Conservation (phyloP, 2,113 vertebrate species). For the Archocentrus centrarchus region DNA sequence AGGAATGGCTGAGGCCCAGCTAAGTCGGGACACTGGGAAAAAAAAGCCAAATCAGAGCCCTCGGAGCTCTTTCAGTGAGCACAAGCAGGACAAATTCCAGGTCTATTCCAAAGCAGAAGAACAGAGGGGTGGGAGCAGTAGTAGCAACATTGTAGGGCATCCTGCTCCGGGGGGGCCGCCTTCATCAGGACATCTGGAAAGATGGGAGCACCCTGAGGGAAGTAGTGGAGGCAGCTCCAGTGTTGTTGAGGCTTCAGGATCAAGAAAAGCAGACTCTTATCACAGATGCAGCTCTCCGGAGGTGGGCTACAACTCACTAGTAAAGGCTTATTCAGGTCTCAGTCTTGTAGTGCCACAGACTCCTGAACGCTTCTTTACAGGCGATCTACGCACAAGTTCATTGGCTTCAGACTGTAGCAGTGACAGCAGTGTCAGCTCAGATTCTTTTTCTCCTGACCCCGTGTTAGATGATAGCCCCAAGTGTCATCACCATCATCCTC, state of each 20-base stretch:
- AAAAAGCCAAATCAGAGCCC: slow-evolving; percentile 87
- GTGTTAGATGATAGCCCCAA: slow-evolving; percentile 87
- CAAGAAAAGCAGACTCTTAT: slow-evolving; percentile 83
- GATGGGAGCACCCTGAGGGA: slow-evolving; percentile 59
- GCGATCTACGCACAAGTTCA: slow-evolving; percentile 85
- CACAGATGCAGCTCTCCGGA: slow-evolving; percentile 91
- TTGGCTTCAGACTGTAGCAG: slow-evolving; percentile 92
- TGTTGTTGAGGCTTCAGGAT: slow-evolving; percentile 78
- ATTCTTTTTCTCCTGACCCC: slow-evolving; percentile 90
- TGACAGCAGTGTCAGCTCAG: slow-evolving; percentile 88
- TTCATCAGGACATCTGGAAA: slow-evolving; percentile 83
- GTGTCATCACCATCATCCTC: slow-evolving; percentile 87
- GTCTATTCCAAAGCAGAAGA: slow-evolving; percentile 89
- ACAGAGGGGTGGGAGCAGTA: slow-evolving; percentile 66
- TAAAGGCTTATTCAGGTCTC: slow-evolving; percentile 88
- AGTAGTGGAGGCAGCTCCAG: slow-evolving; percentile 8
- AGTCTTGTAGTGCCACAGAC: slow-evolving; percentile 85
- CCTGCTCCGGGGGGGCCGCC: slow-evolving; percentile 84
- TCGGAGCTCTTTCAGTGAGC: slow-evolving; percentile 83
- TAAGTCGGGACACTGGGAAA: slow-evolving; percentile 83
- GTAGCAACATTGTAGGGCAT: slow-evolving; percentile 79
- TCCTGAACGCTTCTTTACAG: slow-evolving; percentile 86
- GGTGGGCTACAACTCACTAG: slow-evolving; percentile 88
- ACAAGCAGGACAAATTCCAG: slow-evolving; percentile 88
- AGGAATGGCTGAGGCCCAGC: slow-evolving; percentile 72